Percentiles rank a stretch among this genome's conserved stretches.
Conservation (phyloP, 1,140 invertebrate genomes). For the Papilio machaon region DNA sequence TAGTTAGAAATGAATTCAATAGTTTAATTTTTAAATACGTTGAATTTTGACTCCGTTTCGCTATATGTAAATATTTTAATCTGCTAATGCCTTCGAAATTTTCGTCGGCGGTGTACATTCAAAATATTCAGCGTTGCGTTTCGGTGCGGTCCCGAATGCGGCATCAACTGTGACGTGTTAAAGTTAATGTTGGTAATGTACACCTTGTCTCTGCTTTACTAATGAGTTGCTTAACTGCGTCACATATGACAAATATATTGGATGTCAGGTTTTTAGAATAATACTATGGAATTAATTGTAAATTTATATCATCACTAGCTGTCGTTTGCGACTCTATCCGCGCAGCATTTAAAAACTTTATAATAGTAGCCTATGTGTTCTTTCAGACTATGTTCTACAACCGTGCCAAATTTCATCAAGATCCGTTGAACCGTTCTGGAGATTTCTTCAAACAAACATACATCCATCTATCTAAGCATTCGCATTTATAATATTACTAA, state of each 20-base stretch:
- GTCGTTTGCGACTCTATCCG: too few relatives aligned
- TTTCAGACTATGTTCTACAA: too few relatives aligned
- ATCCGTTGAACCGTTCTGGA: not conserved
- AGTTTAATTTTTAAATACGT: not conserved
- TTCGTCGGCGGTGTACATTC: not conserved
- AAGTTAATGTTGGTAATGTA: not conserved
- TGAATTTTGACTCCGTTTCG: not conserved
- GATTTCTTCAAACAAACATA: too few relatives aligned
- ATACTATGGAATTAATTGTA: too few relatives aligned
- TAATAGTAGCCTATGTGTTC: too few relatives aligned
- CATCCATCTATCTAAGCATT: not conserved
- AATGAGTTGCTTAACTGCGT: not conserved
- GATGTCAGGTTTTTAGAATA: too few relatives aligned
- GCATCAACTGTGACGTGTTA: not conserved
- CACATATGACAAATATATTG: too few relatives aligned
- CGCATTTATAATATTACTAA: too few relatives aligned
- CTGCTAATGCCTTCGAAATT: constrained; percentile 36
- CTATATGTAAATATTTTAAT: constrained; percentile 37
- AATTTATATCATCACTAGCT: too few relatives aligned
- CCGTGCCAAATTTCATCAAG: too few relatives aligned
- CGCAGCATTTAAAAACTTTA: too few relatives aligned
- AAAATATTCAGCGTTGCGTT: not conserved
- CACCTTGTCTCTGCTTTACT: not conserved
- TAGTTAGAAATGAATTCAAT: not conserved
- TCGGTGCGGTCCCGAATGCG: not conserved